Evolutionary conservation across 2,888 invertebrate genomes (phyloP), one percentile per base, ranked within the genome.

Genomic region (Dione juno): DNA sequence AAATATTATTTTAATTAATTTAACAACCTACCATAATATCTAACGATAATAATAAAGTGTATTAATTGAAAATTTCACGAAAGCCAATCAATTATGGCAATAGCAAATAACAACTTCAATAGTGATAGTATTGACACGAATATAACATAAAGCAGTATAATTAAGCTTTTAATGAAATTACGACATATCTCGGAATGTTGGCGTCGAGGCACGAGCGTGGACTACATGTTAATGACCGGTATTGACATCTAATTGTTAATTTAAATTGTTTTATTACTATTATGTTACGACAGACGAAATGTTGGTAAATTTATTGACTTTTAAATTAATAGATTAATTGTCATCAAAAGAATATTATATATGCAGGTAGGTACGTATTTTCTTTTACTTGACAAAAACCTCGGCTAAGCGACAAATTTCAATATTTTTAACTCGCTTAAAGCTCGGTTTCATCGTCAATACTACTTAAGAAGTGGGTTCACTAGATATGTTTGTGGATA

Each of bases 171-270:
- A 73, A 70, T 71, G 58, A 67, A 58, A 43, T 75, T 72, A 69
- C 75, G 68, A 76, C 74, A 76, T 66, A 50, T 50, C 69, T 66
- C 58, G 67, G 66, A 57, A 71, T 65, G 65, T 50, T 54, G 59
- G 59, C 67, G 70, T 70, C 72, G 59, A 53, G 65, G 67, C 41
- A 52, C 48, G 28, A 35, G 45, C 43, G 66, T 37, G 50, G 37
- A 13, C 28, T 50, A 59, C n/a, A 59, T 50, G 59, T 57, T 71
- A 72, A 68, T 45, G 67, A 71, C 61, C 67, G 63, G 67, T 72
- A 75, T 75, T 72, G 45, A 45, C 66, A 21, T 19, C 21, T 70
- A 69, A 74, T 73, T 74, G 72, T 72, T 57, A 61, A 75, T 75
- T 72, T 71, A 75, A 74, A 74, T 69, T 61, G 71, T 72, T 64